Percentiles rank a stretch among this genome's conserved stretches.
Evolutionary conservation across 2,888 invertebrate species (phyloP).

Genomic region (Oligia latruncula): DNA sequence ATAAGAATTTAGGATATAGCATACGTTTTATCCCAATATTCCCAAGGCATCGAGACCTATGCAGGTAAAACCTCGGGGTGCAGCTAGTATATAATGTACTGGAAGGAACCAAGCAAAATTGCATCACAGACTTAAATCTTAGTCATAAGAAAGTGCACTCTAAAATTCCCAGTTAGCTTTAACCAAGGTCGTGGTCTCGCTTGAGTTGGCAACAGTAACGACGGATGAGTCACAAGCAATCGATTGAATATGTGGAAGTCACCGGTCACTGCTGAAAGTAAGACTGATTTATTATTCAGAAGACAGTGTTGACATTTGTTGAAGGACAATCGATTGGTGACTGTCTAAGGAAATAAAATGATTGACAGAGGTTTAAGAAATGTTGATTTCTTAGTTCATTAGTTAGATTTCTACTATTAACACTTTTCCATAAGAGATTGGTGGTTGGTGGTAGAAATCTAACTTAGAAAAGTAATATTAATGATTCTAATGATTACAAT

Average conservation of each 20-base stretch:
- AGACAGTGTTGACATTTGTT: slow-evolving; percentile 7
- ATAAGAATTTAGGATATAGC: too few relatives aligned
- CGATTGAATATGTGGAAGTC: slow-evolving; percentile 16
- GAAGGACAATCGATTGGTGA: slow-evolving; percentile 42
- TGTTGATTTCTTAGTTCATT: not conserved
- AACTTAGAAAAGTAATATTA: too few relatives aligned
- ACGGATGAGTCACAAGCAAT: slow-evolving; percentile 54
- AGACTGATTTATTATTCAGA: slow-evolving; percentile 48
- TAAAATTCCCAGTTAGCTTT: slow-evolving; percentile 13
- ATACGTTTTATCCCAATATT: too few relatives aligned
- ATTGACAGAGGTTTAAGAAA: not conserved
- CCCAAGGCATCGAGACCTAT: too few relatives aligned
- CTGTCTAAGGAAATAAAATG: slow-evolving; percentile 16
- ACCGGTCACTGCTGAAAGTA: slow-evolving; percentile 33
- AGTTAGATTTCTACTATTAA: too few relatives aligned
- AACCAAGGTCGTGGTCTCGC: slow-evolving; percentile 42
- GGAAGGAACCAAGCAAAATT: not conserved
- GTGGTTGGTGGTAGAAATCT: too few relatives aligned
- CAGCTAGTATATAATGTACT: not conserved
- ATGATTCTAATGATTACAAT: too few relatives aligned
- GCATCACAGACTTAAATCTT: not conserved
- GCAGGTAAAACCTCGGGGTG: too few relatives aligned
- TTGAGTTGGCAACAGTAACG: slow-evolving; percentile 33
- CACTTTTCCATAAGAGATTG: too few relatives aligned
- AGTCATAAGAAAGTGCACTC: slow-evolving; percentile 25